A percentile compares a stretch with the other conserved stretches of the same genome.
These are phyloP conservation scores for Anseranas semipalmata DNA, from an alignment of 2,113 vertebrate species.

Conservation along the genomic window DNA sequence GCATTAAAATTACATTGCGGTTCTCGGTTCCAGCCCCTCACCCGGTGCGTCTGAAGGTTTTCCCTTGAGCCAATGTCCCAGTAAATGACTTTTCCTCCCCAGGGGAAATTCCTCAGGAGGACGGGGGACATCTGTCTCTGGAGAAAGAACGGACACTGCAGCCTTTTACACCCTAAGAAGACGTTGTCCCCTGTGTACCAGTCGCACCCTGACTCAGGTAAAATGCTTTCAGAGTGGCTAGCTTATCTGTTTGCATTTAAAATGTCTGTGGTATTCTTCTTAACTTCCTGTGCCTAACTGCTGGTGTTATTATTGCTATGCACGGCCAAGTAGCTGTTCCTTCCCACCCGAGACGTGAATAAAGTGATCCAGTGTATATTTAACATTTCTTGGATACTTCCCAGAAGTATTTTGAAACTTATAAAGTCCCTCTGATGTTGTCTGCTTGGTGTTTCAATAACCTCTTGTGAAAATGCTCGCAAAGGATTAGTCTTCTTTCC, in stretches of 20 bases:
- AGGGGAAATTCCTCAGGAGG: background rate
- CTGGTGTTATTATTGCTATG: background rate
- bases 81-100: background rate
- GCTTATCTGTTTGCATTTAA: slow-evolving; percentile 25
- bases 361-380: background rate
- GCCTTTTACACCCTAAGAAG: background rate
- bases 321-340: background rate
- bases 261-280: slow-evolving; percentile 60
- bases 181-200: background rate
- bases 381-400: background rate
- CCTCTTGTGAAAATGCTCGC: background rate
- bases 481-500: background rate
- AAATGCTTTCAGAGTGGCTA: background rate
- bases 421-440: background rate
- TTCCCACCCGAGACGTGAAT: background rate
- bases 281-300: slow-evolving; percentile 64
- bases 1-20: background rate
- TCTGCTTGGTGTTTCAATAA: background rate
- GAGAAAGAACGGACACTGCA: background rate
- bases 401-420: background rate
- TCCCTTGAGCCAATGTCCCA: background rate
- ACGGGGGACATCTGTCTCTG: background rate
- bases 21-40: background rate
- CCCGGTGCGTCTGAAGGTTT: fast-evolving
- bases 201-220: slow-evolving; percentile 12